Evolutionary conservation across 1,140 invertebrate genomes (phyloP), one percentile per base, ranked within the genome.

Genomic region (Drosophila subpulchrella): DNA sequence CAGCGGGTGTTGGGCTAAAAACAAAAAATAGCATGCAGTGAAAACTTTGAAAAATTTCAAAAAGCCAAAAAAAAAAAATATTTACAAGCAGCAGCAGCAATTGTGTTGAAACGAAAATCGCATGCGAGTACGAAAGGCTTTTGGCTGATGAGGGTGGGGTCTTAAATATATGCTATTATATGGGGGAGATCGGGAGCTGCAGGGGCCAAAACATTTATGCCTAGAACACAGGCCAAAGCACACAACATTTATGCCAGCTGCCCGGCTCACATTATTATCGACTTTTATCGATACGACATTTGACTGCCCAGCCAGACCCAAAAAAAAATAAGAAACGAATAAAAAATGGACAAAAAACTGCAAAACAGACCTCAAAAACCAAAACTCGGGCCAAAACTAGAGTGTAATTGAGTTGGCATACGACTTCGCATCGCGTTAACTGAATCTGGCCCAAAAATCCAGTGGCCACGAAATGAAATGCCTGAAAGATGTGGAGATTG

Each of bases 201-300:
- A 36, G 48, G 46, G 36, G 34, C 70, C 57, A 50, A 75, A 60
- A 56, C 44, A 63, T 67, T 73, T 63, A 75, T 74, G 68, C 61
- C 56, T 75, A 82, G 80, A 82, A 82, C 80, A 65, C 32, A 30
- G 13, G 42, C 32, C 62, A 20, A 36, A 20, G 32, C 62, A 36
- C 27, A 48, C 30, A 24, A 51, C 74, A 82, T 82, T 68, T 82
- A 61, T 78, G 79, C 74, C 80, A 82, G 79, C 80, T 83, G 61
- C 47, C 34, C 41, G 59, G 73, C 60, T 54, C 54, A 77, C 67
- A 73, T 83, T 82, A 75, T 83, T 82, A 82, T 78, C 74, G 74
- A 82, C 68, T 82, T 82, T 82, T 74, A 78, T 81, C 78, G 78
- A 77, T 75, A 62, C 78, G 79, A 77, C 67, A 81, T 81, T 81